These are phyloP conservation scores for Pentalonia nigronervosa DNA, from an alignment of 1,140 invertebrate species.

Conservation along the genomic window DNA sequence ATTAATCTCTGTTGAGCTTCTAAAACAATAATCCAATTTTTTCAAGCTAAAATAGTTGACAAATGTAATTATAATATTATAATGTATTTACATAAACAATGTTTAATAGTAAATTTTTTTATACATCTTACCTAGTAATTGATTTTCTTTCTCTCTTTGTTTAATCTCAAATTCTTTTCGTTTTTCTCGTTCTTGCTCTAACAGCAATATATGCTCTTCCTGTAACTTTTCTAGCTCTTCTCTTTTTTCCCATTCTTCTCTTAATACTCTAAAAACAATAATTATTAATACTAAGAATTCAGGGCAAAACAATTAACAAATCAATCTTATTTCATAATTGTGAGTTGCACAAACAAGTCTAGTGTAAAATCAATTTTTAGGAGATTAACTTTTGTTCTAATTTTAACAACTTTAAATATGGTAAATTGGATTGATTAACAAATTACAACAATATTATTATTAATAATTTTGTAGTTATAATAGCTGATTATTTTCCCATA, in stretches of 20 bases:
- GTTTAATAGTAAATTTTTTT: not conserved
- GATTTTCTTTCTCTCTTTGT: slow-evolving; percentile 75
- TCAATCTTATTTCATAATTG: not conserved
- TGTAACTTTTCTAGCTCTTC: slow-evolving; percentile 80
- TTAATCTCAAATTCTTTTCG: slow-evolving; percentile 75
- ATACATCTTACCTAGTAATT: slow-evolving; percentile 69
- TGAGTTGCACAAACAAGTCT: not conserved
- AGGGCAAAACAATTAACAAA: not conserved
- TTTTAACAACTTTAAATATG: not conserved
- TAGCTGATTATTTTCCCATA: not conserved
- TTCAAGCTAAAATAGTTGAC: not conserved
- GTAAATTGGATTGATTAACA: not conserved
- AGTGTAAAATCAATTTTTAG: not conserved
- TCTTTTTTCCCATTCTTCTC: slow-evolving; percentile 83
- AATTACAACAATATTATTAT: slow-evolving; percentile 52
- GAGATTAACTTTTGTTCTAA: not conserved
- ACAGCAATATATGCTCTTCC: slow-evolving; percentile 75
- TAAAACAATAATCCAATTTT: slow-evolving; percentile 62
- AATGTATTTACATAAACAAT: slow-evolving; percentile 35
- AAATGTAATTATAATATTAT: not conserved
- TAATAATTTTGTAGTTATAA: not conserved
- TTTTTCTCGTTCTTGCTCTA: slow-evolving; percentile 78
- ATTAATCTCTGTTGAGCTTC: slow-evolving; percentile 73
- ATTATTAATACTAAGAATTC: not conserved
- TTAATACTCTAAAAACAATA: slow-evolving; percentile 69